Base-by-base conservation (phyloP, 2,113 vertebrate genomes). In the Andinoacara biseriatus region DNA sequence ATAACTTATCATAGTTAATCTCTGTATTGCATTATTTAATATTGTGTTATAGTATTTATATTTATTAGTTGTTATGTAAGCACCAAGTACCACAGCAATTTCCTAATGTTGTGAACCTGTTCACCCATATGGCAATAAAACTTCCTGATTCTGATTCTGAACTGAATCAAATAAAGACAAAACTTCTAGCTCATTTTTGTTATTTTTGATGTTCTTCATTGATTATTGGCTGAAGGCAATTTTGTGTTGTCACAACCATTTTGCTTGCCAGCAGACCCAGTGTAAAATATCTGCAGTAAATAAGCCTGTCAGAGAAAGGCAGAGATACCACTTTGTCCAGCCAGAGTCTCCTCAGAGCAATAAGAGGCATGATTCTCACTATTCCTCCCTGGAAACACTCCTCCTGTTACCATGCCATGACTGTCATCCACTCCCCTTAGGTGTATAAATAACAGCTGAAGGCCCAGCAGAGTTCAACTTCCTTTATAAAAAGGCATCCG, bases 371-470 rank as follows among this genome's bases (percentile, higher is more conserved):
- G 14, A 60, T 22, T 60, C 9, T 69, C 24, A 33, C 20, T 22
- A 22, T 54, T 43, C 63, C 46, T 54, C 29, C 18, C 54, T 74
- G 56, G 74, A 31, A 72, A 10, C 43, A 20, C 65, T 69, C 65
- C 40, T 82, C 20, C 52, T 78, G 74, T 81, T 65, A 54, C 7
- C 76, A 6, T 67, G 56, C 57, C 22, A 20, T 56, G 57, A 58
- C 58, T 76, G 58, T 57, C 59, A 56, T 43, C 65, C 40, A 69
- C 49, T 74, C 80, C 54, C 62, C 57, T 40, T 22, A 14, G 26
- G 57, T 60, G 40, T 67, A 83, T 67, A 76, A 76, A 83, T 83
- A 87, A 72, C 60, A 80, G 74, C 29, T 58, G 2, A 61, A 61
- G 35, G 24, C 46, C 81, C 78, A 26, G 58, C 35, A 54, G 81